Percentiles rank a stretch among this genome's conserved stretches.
phyloP scores from a whole-genome alignment of 2,113 vertebrate genomes.

The Saccopteryx leptura region DNA sequence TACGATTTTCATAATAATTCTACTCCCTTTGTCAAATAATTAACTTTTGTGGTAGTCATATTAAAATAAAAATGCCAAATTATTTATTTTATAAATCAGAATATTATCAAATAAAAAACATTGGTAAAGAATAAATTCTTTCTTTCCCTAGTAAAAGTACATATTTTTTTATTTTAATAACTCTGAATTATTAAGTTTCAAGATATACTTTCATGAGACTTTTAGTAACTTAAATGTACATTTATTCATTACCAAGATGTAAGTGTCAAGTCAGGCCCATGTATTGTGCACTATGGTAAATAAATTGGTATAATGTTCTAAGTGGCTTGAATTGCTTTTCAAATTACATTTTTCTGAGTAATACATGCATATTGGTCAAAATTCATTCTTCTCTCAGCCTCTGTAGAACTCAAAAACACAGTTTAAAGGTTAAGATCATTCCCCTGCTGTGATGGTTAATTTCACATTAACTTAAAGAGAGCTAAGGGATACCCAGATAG shows the following conservation, averaged over 20 bases:
- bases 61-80: not conserved
- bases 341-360: not conserved
- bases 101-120: constrained; percentile 38
- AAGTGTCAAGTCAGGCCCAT: not conserved
- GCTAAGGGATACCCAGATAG: not conserved
- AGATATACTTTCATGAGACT: not conserved
- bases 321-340: not conserved
- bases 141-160: not conserved
- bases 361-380: not conserved
- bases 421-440: not conserved
- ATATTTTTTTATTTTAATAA: not conserved
- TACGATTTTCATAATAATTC: not conserved
- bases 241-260: not conserved
- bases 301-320: not conserved
- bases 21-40: not conserved
- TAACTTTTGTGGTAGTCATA: not conserved
- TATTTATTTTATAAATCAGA: not conserved
- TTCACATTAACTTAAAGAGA: not conserved
- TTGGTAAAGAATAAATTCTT: not conserved
- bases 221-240: not conserved
- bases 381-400: not conserved
- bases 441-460: not conserved
- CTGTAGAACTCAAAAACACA: not conserved
- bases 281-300: not conserved
- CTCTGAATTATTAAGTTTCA: not conserved